Percentiles rank a stretch among this genome's conserved stretches.
Evolutionary conservation across 2,888 invertebrate genomes (phyloP).

Genomic region (Hymenopus coronatus): DNA sequence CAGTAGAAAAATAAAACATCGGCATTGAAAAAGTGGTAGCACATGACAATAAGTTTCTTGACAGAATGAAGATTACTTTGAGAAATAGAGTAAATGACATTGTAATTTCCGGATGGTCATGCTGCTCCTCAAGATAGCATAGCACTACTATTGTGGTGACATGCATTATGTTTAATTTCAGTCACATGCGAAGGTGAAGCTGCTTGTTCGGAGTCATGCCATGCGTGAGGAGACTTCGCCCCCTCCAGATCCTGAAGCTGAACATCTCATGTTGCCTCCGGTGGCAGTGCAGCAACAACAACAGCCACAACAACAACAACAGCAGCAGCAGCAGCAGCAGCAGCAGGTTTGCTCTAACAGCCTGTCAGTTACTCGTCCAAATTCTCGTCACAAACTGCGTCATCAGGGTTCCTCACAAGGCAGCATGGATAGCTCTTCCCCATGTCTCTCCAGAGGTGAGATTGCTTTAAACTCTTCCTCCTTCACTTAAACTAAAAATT

Average conservation of each 20-base stretch:
- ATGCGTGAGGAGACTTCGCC: conserved; percentile 75
- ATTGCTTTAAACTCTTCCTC: too few species aligned
- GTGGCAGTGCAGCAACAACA: conserved; percentile 38
- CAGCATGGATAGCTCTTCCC: conserved; percentile 46
- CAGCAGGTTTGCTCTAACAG: conserved; percentile 32
- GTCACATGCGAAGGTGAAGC: conserved; percentile 73
- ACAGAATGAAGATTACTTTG: too few species aligned
- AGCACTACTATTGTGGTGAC: too few species aligned
- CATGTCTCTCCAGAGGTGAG: conserved; percentile 53
- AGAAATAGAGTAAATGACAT: too few species aligned
- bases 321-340: conserved; percentile 34
- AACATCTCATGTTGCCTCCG: conserved; percentile 43
- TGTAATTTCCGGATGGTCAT: too few species aligned
- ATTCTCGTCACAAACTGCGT: conserved; percentile 46
- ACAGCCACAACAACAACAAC: conserved; percentile 44
- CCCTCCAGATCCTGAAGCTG: conserved; percentile 46
- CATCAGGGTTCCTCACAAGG: conserved; percentile 50
- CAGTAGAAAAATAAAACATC: too few species aligned
- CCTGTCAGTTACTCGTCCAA: conserved; percentile 38
- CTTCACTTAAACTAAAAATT: too few species aligned
- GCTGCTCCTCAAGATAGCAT: too few species aligned
- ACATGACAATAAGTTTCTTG: too few species aligned
- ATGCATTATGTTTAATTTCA: conserved; percentile 37
- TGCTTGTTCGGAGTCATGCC: conserved; percentile 85
- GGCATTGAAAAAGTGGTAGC: too few species aligned